phyloP scores from a whole-genome alignment of 2,888 invertebrate genomes.

The Altica lythri region DNA sequence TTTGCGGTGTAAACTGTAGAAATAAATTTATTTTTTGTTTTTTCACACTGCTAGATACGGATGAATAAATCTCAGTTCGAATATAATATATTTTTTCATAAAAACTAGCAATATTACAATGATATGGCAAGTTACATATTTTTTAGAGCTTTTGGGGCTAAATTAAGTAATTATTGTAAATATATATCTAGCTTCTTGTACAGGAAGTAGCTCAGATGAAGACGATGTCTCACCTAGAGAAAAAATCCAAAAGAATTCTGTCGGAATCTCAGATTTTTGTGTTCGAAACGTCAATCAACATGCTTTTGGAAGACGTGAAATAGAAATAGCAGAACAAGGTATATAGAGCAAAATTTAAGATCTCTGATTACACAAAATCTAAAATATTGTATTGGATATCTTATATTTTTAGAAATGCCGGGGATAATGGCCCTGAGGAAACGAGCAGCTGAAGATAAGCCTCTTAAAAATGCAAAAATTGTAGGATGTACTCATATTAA shows the following conservation, averaged over 20 bases:
- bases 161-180: no score
- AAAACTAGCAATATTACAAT: no score
- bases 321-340: slow-evolving; percentile 97
- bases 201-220: slow-evolving; percentile 90
- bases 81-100: no score
- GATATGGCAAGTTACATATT: not conserved
- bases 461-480: slow-evolving; percentile 89
- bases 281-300: slow-evolving; percentile 92
- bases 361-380: slow-evolving; percentile 1
- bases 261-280: slow-evolving; percentile 88
- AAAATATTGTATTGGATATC: not conserved
- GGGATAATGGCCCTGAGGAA: slow-evolving; percentile 94
- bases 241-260: slow-evolving; percentile 85
- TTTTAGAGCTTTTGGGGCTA: slow-evolving; percentile 3
- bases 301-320: slow-evolving; percentile 92
- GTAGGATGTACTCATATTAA: slow-evolving; percentile 99
- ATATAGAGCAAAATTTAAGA: slow-evolving; percentile 22
- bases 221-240: slow-evolving; percentile 93
- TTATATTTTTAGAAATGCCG: slow-evolving; percentile 80
- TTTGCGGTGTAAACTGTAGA: no score
- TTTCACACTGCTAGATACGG: no score
- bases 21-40: no score
- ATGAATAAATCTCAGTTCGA: no score
- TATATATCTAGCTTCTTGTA: slow-evolving; percentile 59
- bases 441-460: slow-evolving; percentile 91